phyloP scores from a whole-genome alignment of 2,888 invertebrate species.

The Bedellia somnulentella region DNA sequence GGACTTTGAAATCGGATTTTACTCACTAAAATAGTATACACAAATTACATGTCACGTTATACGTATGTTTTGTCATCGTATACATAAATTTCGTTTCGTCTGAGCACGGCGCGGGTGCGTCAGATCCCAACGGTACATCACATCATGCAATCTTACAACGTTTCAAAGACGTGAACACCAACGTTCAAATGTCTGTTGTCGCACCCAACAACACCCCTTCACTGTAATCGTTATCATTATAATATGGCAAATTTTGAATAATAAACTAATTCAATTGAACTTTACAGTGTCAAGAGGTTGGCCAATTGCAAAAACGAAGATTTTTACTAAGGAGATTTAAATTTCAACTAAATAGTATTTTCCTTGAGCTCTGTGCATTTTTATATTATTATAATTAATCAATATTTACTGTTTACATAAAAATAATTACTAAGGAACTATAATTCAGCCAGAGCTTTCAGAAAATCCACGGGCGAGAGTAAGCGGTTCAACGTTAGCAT shows the following conservation, averaged over 20 bases:
- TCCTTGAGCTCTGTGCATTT: conserved; percentile 26
- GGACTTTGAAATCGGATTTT: too few species aligned
- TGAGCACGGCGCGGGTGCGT: too few species aligned
- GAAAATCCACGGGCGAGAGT: conserved; percentile 5
- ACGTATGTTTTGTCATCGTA: conserved; percentile 58
- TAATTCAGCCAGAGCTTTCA: conserved; percentile 6
- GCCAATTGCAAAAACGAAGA: conserved; percentile 65
- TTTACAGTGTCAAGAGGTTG: conserved; percentile 56
- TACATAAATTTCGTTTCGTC: conserved; percentile 58
- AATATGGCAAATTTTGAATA: conserved; percentile 18
- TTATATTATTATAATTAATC: too few species aligned
- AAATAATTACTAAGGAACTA: conserved; percentile 8
- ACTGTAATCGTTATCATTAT: conserved; percentile 26
- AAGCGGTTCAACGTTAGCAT: conserved; percentile 1
- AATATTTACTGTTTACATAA: too few species aligned
- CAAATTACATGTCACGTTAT: conserved; percentile 59
- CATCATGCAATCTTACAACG: too few species aligned
- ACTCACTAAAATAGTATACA: conserved; percentile 53
- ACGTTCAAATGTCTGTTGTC: too few species aligned
- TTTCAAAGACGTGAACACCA: too few species aligned
- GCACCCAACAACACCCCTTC: conserved; percentile 55
- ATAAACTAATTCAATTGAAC: conserved; percentile 18
- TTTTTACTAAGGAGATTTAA: conserved; percentile 54
- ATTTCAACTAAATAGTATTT: conserved; percentile 4
- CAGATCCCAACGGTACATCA: too few species aligned